A percentile compares a stretch with the other conserved stretches of the same genome.
Conservation (phyloP, 1,140 invertebrate genomes). For the Brachionus rubens region DNA sequence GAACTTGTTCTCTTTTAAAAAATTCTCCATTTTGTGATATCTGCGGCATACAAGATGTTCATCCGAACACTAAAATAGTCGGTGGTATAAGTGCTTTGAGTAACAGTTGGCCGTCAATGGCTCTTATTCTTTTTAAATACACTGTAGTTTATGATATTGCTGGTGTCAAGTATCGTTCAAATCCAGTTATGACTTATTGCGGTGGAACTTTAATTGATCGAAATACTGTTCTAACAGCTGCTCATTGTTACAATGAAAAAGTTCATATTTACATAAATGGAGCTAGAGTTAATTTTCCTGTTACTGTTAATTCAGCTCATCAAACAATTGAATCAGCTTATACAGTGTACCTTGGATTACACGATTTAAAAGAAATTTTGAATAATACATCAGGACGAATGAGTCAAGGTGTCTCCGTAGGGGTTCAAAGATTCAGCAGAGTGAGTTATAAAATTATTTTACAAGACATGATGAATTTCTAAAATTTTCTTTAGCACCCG, state of each 20-base stretch:
- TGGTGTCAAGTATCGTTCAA: neutral
- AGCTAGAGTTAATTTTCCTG: neutral
- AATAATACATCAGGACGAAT: neutral
- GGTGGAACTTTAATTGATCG: constrained; percentile 72
- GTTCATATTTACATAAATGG: constrained; percentile 10
- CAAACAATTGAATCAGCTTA: constrained; percentile 16
- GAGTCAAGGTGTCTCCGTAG: neutral
- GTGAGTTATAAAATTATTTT: neutral
- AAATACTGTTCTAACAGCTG: constrained; percentile 72
- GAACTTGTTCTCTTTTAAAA: constrained; percentile 3
- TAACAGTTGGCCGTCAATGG: constrained; percentile 44
- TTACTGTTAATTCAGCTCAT: neutral
- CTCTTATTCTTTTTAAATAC: constrained; percentile 19
- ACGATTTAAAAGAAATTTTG: constrained; percentile 23
- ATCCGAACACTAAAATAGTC: constrained; percentile 26
- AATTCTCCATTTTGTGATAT: constrained; percentile 19
- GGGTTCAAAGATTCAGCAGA: constrained; percentile 1
- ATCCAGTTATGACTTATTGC: constrained; percentile 60
- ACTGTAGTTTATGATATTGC: neutral
- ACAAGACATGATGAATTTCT: neutral
- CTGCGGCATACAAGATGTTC: neutral
- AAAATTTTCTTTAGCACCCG: constrained; percentile 4
- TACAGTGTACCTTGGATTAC: constrained; percentile 1
- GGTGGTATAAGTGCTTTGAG: constrained; percentile 4
- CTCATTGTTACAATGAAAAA: constrained; percentile 64